Evolutionary conservation across 2,113 vertebrate genomes (phyloP).

Genomic region (Callithrix jacchus): DNA sequence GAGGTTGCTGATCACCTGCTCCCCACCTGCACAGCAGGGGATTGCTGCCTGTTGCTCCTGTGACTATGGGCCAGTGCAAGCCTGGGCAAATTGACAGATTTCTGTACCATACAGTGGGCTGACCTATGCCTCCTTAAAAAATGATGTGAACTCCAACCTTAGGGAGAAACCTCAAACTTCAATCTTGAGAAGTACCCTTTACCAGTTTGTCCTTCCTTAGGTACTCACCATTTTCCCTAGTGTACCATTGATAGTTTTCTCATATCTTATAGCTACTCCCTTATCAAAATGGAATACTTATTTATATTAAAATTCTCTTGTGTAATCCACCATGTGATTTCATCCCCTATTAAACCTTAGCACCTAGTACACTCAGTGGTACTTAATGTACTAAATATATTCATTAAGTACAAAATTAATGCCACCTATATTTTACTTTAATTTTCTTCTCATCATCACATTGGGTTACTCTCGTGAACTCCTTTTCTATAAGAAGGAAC

Average conservation of each 20-base stretch:
- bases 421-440: background rate
- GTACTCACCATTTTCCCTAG: background rate
- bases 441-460: background rate
- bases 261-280: background rate
- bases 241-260: background rate
- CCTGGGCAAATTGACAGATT: background rate
- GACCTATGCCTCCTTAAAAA: background rate
- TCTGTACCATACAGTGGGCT: background rate
- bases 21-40: background rate
- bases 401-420: background rate
- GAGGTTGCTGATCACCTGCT: accelerated
- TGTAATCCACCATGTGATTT: background rate
- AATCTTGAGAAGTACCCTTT: accelerated
- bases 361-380: background rate
- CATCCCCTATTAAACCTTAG: background rate
- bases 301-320: background rate
- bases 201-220: background rate
- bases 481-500: background rate
- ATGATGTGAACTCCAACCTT: background rate
- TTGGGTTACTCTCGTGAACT: background rate
- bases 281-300: background rate
- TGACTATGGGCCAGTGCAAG: accelerated
- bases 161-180: background rate
- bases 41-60: background rate
- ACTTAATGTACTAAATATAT: background rate